Conservation (phyloP, 2,113 vertebrate genomes). For the Nothoprocta pentlandii region DNA sequence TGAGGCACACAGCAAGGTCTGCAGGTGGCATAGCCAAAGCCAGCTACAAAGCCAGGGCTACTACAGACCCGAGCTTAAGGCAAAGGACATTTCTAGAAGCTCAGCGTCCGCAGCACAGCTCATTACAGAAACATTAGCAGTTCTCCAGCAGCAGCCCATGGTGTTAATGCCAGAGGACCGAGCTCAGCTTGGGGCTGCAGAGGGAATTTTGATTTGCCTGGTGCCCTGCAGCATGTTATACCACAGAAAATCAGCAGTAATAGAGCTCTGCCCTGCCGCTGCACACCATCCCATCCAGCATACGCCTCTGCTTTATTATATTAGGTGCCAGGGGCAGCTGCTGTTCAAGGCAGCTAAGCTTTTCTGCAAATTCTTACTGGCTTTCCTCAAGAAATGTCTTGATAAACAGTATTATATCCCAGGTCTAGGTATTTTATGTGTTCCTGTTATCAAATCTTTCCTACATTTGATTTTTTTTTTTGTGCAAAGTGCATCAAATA, state of each 20-base stretch:
- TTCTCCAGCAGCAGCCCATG: neutral
- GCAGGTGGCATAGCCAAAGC: neutral
- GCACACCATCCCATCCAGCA: neutral
- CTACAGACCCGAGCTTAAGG: neutral
- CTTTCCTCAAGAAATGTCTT: neutral
- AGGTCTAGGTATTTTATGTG: neutral
- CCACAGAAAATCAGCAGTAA: neutral
- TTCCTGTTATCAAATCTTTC: neutral
- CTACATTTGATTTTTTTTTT: neutral
- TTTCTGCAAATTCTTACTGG: neutral
- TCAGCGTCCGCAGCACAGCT: neutral
- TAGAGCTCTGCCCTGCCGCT: neutral
- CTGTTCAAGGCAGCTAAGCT: neutral
- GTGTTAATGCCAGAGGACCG: neutral
- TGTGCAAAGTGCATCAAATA: too few relatives aligned
- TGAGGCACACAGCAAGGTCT: neutral
- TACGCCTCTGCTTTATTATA: neutral
- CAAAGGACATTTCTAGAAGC: neutral
- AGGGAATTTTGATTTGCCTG: neutral
- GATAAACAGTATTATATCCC: neutral
- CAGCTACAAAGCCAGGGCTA: neutral
- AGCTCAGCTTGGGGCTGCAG: neutral
- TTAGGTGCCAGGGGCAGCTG: neutral
- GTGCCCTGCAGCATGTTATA: neutral
- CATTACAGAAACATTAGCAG: neutral